phyloP scores from a whole-genome alignment of 2,888 invertebrate species.

The Odiellus spinosus region DNA sequence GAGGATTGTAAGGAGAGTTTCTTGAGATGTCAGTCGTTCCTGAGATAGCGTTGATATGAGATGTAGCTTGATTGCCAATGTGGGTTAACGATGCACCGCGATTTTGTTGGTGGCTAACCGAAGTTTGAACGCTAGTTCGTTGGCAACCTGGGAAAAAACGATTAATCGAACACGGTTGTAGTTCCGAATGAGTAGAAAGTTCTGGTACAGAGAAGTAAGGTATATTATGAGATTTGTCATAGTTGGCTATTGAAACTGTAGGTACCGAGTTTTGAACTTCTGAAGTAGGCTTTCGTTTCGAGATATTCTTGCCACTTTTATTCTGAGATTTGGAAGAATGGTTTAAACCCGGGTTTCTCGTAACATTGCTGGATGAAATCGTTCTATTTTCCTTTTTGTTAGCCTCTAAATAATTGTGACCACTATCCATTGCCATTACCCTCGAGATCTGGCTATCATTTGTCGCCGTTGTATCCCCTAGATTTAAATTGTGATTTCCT shows the following conservation, averaged over 20 bases:
- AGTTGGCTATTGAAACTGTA: neutral
- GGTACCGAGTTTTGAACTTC: neutral
- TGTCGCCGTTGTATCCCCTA: neutral
- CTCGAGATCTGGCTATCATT: neutral
- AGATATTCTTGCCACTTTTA: neutral
- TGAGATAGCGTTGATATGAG: neutral
- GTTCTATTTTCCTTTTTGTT: neutral
- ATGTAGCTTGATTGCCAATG: neutral
- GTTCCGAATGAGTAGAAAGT: neutral
- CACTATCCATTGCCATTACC: neutral
- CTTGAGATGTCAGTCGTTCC: neutral
- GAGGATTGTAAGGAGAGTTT: slow-evolving; percentile 10
- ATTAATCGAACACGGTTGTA: no score
- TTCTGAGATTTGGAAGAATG: neutral
- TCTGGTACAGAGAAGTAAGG: neutral
- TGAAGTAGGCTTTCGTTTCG: neutral
- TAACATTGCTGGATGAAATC: no score
- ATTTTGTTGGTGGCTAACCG: neutral
- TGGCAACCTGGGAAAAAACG: no score
- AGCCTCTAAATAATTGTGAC: no score
- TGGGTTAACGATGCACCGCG: neutral
- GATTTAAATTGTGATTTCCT: no score
- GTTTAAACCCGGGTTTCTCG: no score
- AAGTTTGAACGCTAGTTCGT: no score
- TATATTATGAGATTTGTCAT: neutral